Evolutionary conservation across 2,113 vertebrate genomes (phyloP).

Genomic region (Urocitellus parryii): DNA sequence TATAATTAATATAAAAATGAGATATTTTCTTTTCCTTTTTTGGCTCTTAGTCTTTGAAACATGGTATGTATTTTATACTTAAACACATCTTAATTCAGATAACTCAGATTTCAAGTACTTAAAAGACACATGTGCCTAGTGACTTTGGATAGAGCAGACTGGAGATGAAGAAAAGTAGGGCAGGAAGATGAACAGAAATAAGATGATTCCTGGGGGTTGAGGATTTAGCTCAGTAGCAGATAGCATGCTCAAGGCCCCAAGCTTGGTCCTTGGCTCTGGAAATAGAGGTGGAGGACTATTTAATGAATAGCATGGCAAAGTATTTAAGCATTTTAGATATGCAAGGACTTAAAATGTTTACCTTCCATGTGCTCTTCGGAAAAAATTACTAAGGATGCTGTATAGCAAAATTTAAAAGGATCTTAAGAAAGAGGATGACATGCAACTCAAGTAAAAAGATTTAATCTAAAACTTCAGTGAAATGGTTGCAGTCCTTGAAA

Average conservation of each 20-base stretch:
- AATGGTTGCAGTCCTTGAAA: constrained; percentile 16
- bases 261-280: too few species aligned
- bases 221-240: too few species aligned
- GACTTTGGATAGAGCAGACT: neutral
- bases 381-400: neutral
- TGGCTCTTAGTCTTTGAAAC: neutral
- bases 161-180: neutral
- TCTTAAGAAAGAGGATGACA: neutral
- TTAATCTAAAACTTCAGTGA: neutral
- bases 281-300: neutral
- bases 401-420: constrained; percentile 11
- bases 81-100: neutral
- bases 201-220: too few species aligned
- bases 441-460: neutral
- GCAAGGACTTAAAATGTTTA: neutral
- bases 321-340: neutral
- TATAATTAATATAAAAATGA: constrained; percentile 12
- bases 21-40: neutral
- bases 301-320: neutral
- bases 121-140: neutral
- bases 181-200: neutral
- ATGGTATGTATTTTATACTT: neutral
- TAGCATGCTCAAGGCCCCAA: too few species aligned
- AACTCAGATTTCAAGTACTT: neutral
- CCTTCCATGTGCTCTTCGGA: neutral